These are phyloP conservation scores for Bactericera cockerelli DNA, from an alignment of 1,140 invertebrate genomes.

Conservation along the genomic window DNA sequence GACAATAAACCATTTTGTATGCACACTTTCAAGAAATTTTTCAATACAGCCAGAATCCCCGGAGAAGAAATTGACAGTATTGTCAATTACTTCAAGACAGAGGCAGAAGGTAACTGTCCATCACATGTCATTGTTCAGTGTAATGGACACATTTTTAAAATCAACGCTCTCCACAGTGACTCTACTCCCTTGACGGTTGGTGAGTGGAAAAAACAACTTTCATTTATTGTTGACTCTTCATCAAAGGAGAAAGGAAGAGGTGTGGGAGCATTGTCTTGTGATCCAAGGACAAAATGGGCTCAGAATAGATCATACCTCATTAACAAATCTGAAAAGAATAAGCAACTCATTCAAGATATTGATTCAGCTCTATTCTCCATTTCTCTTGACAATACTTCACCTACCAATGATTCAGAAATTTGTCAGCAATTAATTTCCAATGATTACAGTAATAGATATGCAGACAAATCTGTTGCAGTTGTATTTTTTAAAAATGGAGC, in stretches of 20 bases:
- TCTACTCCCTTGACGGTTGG: constrained; percentile 26
- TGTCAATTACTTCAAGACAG: constrained; percentile 27
- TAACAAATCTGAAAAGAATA: constrained; percentile 41
- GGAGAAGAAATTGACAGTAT: constrained; percentile 41
- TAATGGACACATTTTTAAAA: constrained; percentile 35
- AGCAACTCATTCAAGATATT: constrained; percentile 39
- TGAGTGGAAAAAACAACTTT: constrained; percentile 34
- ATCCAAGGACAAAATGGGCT: constrained; percentile 32
- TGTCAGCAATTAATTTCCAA: constrained; percentile 28
- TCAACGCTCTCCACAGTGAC: constrained; percentile 27
- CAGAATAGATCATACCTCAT: constrained; percentile 31
- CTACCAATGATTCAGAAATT: constrained; percentile 28
- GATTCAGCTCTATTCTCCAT: constrained; percentile 46
- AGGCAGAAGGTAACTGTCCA: constrained; percentile 24
- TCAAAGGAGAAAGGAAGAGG: background rate
- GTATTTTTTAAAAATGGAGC: constrained; percentile 36
- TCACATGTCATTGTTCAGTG: constrained; percentile 34
- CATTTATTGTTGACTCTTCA: background rate
- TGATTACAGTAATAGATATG: constrained; percentile 36
- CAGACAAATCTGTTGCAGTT: constrained; percentile 34
- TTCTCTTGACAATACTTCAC: constrained; percentile 35
- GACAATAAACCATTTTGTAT: constrained; percentile 29
- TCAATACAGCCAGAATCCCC: constrained; percentile 48
- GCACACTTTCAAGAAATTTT: constrained; percentile 44
- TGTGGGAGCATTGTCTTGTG: background rate